Evolutionary conservation across 2,797 vertebrate genomes (phyloP), one percentile per base, ranked within the genome.

Genomic region (Pipistrellus pygmaeus): DNA sequence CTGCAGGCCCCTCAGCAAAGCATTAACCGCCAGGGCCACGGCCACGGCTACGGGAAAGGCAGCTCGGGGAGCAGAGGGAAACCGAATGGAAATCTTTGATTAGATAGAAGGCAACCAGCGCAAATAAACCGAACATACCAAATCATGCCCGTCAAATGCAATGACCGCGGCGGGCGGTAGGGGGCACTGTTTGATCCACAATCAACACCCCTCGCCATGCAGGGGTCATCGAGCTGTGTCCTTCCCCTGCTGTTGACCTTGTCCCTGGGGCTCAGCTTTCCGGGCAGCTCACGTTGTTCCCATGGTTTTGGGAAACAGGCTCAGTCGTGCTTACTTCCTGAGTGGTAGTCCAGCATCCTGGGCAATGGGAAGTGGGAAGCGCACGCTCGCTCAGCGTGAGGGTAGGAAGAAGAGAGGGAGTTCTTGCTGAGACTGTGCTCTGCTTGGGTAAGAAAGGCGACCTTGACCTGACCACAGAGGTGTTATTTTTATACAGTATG

Each of bases 211-310:
- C 20, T 68, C 27, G 53, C 57, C 46, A 2, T 3, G 44, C n/a
- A 6, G 35, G 62, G 57, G 51, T 41, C 85, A 13, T 51, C 8
- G 23, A 55, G 23, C 21, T 68, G 17, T 8, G 53, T 41, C 60
- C 25, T 88, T 76, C 9, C 69, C 13, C 53, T 41, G 55, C 53
- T 85, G n/a, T 82, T 93, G 91, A 96, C 88, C 85, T 86, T 80
- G 64, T 97, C 96, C 96, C 97, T 76, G 46, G 96, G 85, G 85
- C 71, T 30, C 46, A 95, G 80, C 87, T 97, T 95, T 85, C 93
- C 48, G 93, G 78, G 73, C 73, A 89, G 94, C 82, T 57, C 86
- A 94, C 93, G 84, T 86, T 97, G 97, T 97, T 98, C 95, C 98
- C 94, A 95, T 95, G 94, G 90, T 93, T 96, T 94, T 85, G 94